phyloP scores from a whole-genome alignment of 1,140 invertebrate species.

The Babylonia areolata region DNA sequence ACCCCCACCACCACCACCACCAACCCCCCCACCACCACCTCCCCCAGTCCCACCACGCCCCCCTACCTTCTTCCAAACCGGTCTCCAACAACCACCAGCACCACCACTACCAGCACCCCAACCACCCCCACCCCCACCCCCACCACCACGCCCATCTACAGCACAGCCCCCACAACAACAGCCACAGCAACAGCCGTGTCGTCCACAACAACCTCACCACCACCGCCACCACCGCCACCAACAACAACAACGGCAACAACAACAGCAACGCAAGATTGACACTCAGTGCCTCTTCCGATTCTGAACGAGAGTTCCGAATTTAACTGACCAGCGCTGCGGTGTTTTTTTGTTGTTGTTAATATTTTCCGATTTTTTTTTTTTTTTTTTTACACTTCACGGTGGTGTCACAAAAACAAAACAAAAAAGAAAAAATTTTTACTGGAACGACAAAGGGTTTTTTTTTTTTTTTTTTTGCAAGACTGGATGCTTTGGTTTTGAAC shows the following conservation, averaged over 20 bases:
- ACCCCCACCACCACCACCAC: neutral
- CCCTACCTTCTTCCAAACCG: neutral
- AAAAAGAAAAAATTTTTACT: too few relatives aligned
- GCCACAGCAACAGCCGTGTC: neutral
- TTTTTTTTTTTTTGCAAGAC: neutral
- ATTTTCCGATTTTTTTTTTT: too few relatives aligned
- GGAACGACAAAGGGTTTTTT: too few relatives aligned
- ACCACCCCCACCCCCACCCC: neutral
- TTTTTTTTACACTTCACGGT: too few relatives aligned
- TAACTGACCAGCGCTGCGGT: conserved; percentile 2
- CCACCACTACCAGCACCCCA: conserved; percentile 3
- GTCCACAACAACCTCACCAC: neutral
- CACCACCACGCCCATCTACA: too few relatives aligned
- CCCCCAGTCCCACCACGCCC: conserved; percentile 28
- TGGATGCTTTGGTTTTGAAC: neutral
- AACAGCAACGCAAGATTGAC: conserved; percentile 18
- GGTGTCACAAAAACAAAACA: neutral
- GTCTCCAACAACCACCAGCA: conserved; percentile 22
- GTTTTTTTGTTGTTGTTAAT: too few relatives aligned
- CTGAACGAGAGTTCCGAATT: conserved; percentile 51
- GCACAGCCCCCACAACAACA: neutral
- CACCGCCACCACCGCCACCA: neutral
- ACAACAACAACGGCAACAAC: neutral
- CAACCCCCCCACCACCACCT: neutral
- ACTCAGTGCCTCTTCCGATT: conserved; percentile 43